These are phyloP conservation scores for Lophura nycthemera DNA, from an alignment of 2,113 vertebrate genomes.

Conservation along the genomic window DNA sequence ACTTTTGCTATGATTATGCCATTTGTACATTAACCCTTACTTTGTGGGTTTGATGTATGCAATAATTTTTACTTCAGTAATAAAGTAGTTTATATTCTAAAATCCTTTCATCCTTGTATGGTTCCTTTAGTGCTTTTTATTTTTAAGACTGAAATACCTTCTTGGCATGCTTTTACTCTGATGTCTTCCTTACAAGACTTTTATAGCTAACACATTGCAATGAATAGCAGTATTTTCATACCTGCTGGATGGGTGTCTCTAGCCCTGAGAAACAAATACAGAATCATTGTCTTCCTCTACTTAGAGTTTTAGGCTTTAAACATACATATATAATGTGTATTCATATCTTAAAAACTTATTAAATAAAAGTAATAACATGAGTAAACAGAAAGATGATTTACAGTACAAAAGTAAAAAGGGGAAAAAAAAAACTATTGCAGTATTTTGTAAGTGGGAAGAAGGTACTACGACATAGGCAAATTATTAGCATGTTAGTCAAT, in stretches of 20 bases:
- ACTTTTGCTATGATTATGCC: constrained; percentile 29
- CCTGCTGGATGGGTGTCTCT: not conserved
- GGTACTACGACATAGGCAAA: not conserved
- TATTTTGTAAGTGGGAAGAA: not conserved
- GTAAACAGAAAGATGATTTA: not conserved
- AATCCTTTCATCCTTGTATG: constrained; percentile 27
- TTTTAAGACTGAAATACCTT: constrained; percentile 26
- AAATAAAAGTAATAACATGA: not conserved
- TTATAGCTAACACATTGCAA: constrained; percentile 25
- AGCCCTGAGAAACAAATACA: not conserved
- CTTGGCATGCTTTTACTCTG: not conserved
- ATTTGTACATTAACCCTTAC: constrained; percentile 32
- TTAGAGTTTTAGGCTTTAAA: not conserved
- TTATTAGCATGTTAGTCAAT: not conserved
- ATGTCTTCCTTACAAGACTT: constrained; percentile 2
- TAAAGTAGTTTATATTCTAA: constrained; percentile 53
- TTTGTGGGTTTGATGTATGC: constrained; percentile 34
- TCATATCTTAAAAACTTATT: not conserved
- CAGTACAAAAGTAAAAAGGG: not conserved
- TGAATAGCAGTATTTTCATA: not conserved
- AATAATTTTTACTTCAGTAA: constrained; percentile 60
- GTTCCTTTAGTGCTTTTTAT: not conserved
- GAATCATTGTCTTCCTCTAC: not conserved
- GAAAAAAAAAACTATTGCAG: not conserved
- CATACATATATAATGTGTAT: not conserved